These are phyloP conservation scores for Coptodon rendalli DNA, from an alignment of 2,113 vertebrate genomes.

Conservation along the genomic window DNA sequence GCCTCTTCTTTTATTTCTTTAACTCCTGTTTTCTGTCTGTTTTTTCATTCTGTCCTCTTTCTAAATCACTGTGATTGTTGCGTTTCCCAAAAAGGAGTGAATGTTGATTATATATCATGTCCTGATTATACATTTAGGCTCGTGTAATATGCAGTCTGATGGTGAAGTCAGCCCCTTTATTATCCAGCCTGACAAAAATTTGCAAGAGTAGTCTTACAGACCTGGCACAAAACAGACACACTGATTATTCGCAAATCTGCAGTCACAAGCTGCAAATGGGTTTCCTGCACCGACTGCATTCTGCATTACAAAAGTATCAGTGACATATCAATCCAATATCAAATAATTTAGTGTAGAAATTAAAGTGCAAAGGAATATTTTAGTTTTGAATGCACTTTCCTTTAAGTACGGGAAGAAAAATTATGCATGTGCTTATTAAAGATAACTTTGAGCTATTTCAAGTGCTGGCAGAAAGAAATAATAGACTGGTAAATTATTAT, in stretches of 20 bases:
- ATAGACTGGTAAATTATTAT: neutral
- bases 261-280: neutral
- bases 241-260: constrained; percentile 6
- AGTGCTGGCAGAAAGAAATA: neutral
- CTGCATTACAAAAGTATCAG: neutral
- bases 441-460: neutral
- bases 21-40: neutral
- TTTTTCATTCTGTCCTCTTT: neutral
- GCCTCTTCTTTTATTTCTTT: constrained; percentile 27
- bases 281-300: neutral
- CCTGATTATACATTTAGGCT: constrained; percentile 33
- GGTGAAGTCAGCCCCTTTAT: constrained; percentile 40
- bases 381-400: neutral
- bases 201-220: constrained; percentile 1
- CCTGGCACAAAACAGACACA: neutral
- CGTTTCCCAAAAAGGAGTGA: neutral
- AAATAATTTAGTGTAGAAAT: neutral
- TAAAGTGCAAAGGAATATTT: neutral
- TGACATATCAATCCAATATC: neutral
- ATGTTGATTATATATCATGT: constrained; percentile 28
- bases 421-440: neutral
- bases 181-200: constrained; percentile 21
- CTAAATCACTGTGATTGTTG: neutral
- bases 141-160: constrained; percentile 31
- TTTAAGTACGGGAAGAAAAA: neutral